Conservation (phyloP, 2,113 vertebrate species). For the Etia nguti region DNA sequence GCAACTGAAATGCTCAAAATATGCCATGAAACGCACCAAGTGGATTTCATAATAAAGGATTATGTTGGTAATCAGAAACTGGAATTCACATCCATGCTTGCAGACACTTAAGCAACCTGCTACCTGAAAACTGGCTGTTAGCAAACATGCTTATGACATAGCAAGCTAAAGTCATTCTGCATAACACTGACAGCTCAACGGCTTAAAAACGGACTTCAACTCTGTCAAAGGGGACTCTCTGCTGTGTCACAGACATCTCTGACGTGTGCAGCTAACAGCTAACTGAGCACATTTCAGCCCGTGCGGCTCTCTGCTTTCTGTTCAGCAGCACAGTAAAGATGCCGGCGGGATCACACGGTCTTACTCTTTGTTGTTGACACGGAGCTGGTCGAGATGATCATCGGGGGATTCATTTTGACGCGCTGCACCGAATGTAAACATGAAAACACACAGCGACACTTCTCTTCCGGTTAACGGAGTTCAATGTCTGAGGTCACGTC, state of each 20-base stretch:
- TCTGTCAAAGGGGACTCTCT: not conserved
- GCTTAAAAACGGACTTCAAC: not conserved
- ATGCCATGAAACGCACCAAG: not conserved
- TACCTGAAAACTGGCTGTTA: not conserved
- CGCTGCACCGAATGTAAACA: conserved; percentile 22
- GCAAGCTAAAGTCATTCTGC: not conserved
- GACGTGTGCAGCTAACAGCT: conserved; percentile 9
- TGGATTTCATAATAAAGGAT: not conserved
- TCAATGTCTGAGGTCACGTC: not conserved
- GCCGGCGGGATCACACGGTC: not conserved
- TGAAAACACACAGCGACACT: not conserved
- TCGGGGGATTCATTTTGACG: conserved; percentile 38
- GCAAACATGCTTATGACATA: not conserved
- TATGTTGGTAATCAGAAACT: not conserved
- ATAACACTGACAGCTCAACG: not conserved
- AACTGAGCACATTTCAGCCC: not conserved
- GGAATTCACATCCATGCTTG: not conserved
- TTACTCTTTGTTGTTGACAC: conserved; percentile 56
- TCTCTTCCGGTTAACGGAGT: conserved; percentile 26
- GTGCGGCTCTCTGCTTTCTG: not conserved
- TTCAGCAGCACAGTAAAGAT: not conserved
- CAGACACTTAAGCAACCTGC: not conserved
- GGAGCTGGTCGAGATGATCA: conserved; percentile 50
- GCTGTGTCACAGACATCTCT: not conserved
- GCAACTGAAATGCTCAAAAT: not conserved